These are phyloP conservation scores for Porites lobata DNA, from an alignment of 92 coral and sea anemone genomes.

Conservation along the genomic window DNA sequence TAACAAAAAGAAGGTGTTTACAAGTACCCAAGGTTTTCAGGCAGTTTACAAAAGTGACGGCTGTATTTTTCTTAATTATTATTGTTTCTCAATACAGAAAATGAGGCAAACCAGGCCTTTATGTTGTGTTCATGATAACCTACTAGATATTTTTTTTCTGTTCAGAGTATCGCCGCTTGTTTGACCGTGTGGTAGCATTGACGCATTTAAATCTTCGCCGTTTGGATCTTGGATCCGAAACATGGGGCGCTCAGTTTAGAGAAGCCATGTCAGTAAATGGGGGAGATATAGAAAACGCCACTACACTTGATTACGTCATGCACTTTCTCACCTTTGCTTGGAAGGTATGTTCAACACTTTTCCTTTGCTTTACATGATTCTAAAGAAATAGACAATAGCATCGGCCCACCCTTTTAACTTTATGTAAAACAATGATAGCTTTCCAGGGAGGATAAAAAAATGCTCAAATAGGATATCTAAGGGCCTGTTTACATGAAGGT, in stretches of 20 bases:
- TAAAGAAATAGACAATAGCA: no score
- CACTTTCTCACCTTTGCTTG: constrained; percentile 97
- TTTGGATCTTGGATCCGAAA: constrained; percentile 94
- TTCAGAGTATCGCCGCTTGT: constrained; percentile 87
- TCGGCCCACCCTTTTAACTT: no score
- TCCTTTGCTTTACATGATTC: background rate
- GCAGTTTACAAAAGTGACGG: no score
- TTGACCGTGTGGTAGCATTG: constrained; percentile 91
- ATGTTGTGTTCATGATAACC: background rate
- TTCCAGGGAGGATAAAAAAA: no score
- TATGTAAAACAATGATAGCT: no score
- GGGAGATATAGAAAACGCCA: constrained; percentile 93
- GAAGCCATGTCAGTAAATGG: constrained; percentile 99
- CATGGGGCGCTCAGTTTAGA: constrained; percentile 96
- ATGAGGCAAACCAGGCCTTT: no score
- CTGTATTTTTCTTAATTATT: no score
- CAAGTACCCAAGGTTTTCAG: no score
- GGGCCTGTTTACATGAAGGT: no score
- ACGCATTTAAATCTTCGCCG: constrained; percentile 94
- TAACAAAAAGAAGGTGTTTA: no score
- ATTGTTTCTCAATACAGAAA: no score
- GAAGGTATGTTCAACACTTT: constrained; percentile 74
- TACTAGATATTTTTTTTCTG: background rate
- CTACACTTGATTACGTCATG: constrained; percentile 94
- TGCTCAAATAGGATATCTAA: no score